These are phyloP conservation scores for Diorhabda carinulata DNA, from an alignment of 1,140 invertebrate genomes.

Conservation along the genomic window DNA sequence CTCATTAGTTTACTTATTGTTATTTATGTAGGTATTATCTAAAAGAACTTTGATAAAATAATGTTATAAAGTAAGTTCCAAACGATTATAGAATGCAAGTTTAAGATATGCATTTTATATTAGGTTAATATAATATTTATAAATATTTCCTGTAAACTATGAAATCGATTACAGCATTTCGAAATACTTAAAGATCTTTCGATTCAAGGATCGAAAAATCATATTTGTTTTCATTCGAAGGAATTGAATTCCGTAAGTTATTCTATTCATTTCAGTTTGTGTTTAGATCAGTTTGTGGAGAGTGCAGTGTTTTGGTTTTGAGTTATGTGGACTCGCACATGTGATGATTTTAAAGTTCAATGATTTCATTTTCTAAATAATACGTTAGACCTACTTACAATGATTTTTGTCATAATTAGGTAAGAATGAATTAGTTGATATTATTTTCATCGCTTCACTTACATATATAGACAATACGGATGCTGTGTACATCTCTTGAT, in stretches of 20 bases:
- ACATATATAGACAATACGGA: not conserved
- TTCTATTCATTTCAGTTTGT: constrained; percentile 14
- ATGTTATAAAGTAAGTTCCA: no score
- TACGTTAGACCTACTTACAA: constrained; percentile 5
- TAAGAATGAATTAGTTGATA: not conserved
- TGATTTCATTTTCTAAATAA: constrained; percentile 11
- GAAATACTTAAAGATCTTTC: no score
- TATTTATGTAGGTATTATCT: no score
- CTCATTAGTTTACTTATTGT: no score
- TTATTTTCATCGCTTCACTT: not conserved
- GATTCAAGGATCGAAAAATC: no score
- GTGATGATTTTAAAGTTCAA: constrained; percentile 21
- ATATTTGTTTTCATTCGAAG: not conserved
- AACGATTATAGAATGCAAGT: no score
- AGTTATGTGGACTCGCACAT: constrained; percentile 22
- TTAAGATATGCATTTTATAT: no score
- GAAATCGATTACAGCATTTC: no score
- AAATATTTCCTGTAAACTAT: no score
- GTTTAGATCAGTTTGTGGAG: constrained; percentile 14
- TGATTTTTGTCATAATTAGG: constrained; percentile 16
- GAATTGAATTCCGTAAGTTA: not conserved
- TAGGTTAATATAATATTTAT: no score
- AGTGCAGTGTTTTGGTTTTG: constrained; percentile 14
- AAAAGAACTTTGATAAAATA: no score
- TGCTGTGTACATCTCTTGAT: not conserved